Base-by-base conservation (phyloP, 2,113 vertebrate genomes). In the Daphoenositta chrysoptera region DNA sequence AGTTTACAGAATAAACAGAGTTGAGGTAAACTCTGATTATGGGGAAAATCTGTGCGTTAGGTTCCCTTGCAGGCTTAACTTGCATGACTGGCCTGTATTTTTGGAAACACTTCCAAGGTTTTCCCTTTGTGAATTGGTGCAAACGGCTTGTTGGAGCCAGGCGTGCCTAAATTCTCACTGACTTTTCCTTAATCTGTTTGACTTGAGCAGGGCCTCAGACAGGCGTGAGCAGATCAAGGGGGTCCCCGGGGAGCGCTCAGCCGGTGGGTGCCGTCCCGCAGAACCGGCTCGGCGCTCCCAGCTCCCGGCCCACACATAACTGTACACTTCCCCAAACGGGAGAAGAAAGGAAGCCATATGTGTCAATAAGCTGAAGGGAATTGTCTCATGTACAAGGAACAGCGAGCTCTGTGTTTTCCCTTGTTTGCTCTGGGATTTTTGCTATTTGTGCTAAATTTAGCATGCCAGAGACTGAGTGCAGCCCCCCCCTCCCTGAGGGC, bases 1-100 rank as follows among this genome's bases (percentile, higher is more conserved):
- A 95, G 88, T 96, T 97, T 96, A 97, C 89, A 97, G 97, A 94
- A 97, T 97, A 98, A 98, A 97, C 94, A 97, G 87, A 89, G 71
- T 86, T 92, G 96, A 96, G 70, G 90, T 93, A 96, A 97, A 97
- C 90, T 81, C 80, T 83, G 93, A 96, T 91, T 94, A 94, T 95
- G 91, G 94, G 86, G 95, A 78, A 92, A 95, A 82, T 87, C 93
- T 94, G 90, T 3, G 24, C 2, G 9, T 61, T 95, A 95, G 94
- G 58, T 89, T 97, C 65, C 58, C 87, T 96, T 15, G 24, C 92
- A 94, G 90, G 53, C 89, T 93, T 87, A 94, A 95, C 88, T 96
- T 91, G 76, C 87, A 88, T 7, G 30, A 93, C 84, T 89, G 80
- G 83, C 53, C 79, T 71, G 57, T 97, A 85, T 92, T 96, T 97